Base-by-base conservation (phyloP, 2,797 vertebrate genomes). In the Clamator glandarius region DNA sequence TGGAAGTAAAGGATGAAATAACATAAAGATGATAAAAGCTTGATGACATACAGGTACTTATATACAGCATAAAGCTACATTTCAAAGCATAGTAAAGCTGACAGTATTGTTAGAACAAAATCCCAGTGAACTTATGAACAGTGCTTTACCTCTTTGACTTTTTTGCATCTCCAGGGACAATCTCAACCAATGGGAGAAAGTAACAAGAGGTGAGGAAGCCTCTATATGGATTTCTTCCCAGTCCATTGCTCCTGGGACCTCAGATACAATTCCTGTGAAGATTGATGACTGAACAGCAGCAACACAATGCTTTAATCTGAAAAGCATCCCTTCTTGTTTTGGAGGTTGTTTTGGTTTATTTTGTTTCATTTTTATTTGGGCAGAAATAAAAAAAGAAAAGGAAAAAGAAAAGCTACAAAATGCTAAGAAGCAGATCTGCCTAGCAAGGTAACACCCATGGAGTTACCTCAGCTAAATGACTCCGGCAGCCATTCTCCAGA, bases 141-240 rank as follows among this genome's bases (percentile, higher is more conserved):
- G 3, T 75, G 19, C 57, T 91, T 89, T 54, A 85, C 33, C 44
- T 95, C 92, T 87, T 57, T 29, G 2, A 61, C 33, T 48, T 48
- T 31, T 93, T 91, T 64, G 31, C 26, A 50, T 96, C 82, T 96
- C 52, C 94, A 99, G 99, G 97, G 98, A 99, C 80, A 99, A 99
- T 97, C 98, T 99, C 87, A 93, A 92, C 92, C 99, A 99, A 88
- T 99, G 99, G 99, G 99, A 99, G 97, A 99, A 98, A 96, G 98
- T 99, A 61, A 98, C 98, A 2, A 98, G 96, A 33, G 99, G 99
- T 57, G 99, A 99, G 93, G 98, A 98, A 92, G 95, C 96, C 1
- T 97, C 97, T 2, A 73, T 97, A 44, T 98, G 98, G 97, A 92
- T 97, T 90, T 91, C 97, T 1, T 76, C 94, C 64, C 95, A 96